Conservation (phyloP, 2,888 invertebrate genomes). For the Macrophya annulata region DNA sequence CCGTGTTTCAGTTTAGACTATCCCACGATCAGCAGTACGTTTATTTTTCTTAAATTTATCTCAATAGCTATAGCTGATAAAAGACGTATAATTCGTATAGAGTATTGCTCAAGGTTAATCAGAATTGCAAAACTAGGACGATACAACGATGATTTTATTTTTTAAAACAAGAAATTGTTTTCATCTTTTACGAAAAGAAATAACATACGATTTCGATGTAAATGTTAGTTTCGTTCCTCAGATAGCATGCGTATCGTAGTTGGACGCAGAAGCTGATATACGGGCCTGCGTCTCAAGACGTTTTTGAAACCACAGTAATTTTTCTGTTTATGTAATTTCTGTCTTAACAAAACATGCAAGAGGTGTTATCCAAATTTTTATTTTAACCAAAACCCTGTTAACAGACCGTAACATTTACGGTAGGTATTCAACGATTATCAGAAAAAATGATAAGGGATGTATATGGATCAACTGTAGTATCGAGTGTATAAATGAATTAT, state of each 20-base stretch:
- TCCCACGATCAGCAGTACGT: background rate
- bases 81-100: background rate
- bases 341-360: no score
- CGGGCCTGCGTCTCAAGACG: background rate
- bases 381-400: no score
- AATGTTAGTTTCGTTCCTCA: background rate
- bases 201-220: background rate
- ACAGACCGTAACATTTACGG: no score
- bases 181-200: background rate
- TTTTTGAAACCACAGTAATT: background rate
- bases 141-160: background rate
- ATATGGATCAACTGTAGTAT: background rate
- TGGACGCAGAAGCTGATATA: background rate
- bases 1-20: no score
- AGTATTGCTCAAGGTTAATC: background rate
- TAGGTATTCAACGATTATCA: background rate
- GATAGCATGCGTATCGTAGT: no score
- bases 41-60: background rate
- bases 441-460: slow-evolving; percentile 14
- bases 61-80: background rate
- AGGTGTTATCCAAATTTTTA: no score
- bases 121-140: background rate
- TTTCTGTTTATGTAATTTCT: background rate
- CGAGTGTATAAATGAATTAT: no score
- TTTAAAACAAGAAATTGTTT: background rate